Evolutionary conservation across 2,113 vertebrate genomes (phyloP), one percentile per base, ranked within the genome.

Genomic region (Tupaia chinensis): DNA sequence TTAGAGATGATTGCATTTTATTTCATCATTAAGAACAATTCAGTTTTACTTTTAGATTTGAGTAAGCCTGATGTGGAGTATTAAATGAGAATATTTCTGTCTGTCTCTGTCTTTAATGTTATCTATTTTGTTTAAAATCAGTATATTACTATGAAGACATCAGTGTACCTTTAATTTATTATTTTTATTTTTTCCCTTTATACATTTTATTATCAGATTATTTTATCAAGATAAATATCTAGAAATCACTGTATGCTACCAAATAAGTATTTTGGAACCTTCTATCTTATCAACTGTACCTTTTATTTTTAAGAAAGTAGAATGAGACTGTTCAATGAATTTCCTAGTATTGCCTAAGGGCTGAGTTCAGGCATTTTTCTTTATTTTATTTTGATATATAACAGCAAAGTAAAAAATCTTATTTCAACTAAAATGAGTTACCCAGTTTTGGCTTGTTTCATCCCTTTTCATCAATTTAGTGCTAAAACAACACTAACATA

Each of bases 1-100:
- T 94, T 84, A 80, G 58, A 94, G 11, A 20, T 19, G 17, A 73
- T 69, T 96, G n/a, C 1, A 60, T 69, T 87, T 90, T 74, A 81
- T 83, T 94, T 89, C 25, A 81, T 66, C 14, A 60, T 77, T 73
- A 78, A 20, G 34, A 85, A 79, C 12, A 17, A 61, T 60, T 87
- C 11, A 17, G 7, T 58, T 96, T 97, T 74, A 61, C 3, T 82
- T 82, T 56, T 77, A 32, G n/a, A 1, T 90, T 81, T 29, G 74
- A 16, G 12, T 13, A 61, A 85, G 4, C 15, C 23, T 65, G 4
- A 54, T 58, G 25, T 44, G 5, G 44, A 32, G 0, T 73, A 11
- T 54, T 3, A 14, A 13, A 54, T 69, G 61, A 68, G 9, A 58
- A 12, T 58, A 65, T 76, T 27, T 74, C 23, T 74, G 3, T 9